Evolutionary conservation across 1,140 invertebrate genomes (phyloP).

Genomic region (fruit fly (Drosophila melanogaster)): DNA sequence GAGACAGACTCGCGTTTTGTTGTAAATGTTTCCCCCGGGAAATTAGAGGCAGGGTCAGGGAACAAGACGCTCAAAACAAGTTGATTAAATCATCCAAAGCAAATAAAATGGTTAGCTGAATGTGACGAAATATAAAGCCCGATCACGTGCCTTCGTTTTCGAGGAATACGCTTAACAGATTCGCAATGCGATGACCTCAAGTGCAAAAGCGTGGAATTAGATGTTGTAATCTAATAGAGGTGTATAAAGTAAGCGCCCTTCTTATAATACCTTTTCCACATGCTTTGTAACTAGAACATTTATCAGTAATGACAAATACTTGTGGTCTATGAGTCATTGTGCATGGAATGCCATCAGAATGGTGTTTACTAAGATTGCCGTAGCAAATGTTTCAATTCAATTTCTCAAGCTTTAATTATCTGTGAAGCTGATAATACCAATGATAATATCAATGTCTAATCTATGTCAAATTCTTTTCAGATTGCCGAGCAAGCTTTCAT

Average conservation of each 20-base stretch:
- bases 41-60: background rate
- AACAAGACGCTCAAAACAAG: constrained; percentile 35
- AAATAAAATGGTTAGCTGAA: constrained; percentile 51
- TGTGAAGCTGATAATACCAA: background rate
- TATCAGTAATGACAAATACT: background rate
- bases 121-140: background rate
- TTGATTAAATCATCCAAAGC: constrained; percentile 57
- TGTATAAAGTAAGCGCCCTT: background rate
- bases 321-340: background rate
- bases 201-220: constrained; percentile 1
- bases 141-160: constrained; percentile 3
- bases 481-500: background rate
- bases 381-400: background rate
- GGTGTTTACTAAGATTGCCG: background rate
- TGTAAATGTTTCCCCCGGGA: constrained; percentile 3
- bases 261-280: background rate
- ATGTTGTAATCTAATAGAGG: background rate
- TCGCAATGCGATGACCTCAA: constrained; percentile 8
- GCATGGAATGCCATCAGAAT: background rate
- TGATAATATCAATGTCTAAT: background rate
- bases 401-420: background rate
- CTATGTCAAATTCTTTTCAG: background rate
- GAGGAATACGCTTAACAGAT: background rate
- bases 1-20: constrained; percentile 3
- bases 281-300: background rate